Conservation (phyloP, 2,113 vertebrate genomes). For the Hemiscyllium ocellatum region DNA sequence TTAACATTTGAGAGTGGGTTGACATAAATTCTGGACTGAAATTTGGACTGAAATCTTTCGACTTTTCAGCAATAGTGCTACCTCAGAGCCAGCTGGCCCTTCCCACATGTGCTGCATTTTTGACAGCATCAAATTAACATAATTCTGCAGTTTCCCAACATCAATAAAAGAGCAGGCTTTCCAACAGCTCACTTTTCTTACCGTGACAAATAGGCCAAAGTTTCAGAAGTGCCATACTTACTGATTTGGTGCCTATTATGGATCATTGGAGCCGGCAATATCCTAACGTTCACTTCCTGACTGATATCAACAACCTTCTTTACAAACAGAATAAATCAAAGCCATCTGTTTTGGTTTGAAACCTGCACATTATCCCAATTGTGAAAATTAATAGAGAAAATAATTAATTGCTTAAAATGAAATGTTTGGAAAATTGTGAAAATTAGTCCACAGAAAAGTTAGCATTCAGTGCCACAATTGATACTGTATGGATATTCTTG, state of each 20-base stretch:
- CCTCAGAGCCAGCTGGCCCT: not conserved
- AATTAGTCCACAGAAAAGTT: not conserved
- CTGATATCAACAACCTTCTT: not conserved
- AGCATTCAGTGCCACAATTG: not conserved
- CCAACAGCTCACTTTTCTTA: not conserved
- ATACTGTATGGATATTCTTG: not conserved
- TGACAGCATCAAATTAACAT: not conserved
- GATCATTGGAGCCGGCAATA: not conserved
- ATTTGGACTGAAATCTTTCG: not conserved
- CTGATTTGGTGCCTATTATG: not conserved
- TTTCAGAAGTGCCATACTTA: constrained; percentile 9
- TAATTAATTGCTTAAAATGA: not conserved
- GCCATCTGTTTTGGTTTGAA: not conserved
- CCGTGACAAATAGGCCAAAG: not conserved
- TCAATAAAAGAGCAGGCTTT: not conserved
- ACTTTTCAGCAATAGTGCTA: not conserved
- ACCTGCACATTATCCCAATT: not conserved
- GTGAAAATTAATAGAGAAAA: not conserved
- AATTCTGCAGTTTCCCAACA: not conserved
- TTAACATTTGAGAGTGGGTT: not conserved
- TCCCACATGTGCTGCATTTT: not conserved
- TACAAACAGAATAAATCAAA: not conserved
- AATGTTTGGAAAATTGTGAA: not conserved
- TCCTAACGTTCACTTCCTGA: not conserved
- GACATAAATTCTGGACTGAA: not conserved